These are phyloP conservation scores for Colistium nudipinnis DNA, from an alignment of 2,113 vertebrate genomes.

Conservation along the genomic window DNA sequence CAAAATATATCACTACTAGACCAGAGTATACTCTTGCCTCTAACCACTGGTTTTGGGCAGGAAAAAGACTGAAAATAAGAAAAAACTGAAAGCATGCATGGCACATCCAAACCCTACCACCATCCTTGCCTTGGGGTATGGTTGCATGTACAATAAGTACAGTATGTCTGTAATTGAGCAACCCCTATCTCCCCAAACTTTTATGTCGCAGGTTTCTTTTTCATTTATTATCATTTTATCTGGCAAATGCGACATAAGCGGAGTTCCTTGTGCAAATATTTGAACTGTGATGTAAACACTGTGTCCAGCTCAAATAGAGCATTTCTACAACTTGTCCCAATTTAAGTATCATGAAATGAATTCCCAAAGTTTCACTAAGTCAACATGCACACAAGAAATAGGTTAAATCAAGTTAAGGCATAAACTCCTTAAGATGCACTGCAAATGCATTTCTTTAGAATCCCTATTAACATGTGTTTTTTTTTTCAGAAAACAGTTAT, in stretches of 20 bases:
- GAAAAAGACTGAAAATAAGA: slow-evolving; percentile 53
- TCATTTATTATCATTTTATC: slow-evolving; percentile 21
- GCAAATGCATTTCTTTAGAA: slow-evolving; percentile 1
- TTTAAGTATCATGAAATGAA: slow-evolving; percentile 7
- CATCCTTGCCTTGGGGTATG: slow-evolving; percentile 37
- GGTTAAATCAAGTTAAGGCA: slow-evolving; percentile 25
- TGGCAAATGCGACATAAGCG: slow-evolving; percentile 29
- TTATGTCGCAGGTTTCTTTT: no score
- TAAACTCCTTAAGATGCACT: slow-evolving; percentile 10
- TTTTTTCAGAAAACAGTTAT: background rate
- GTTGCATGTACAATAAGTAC: slow-evolving; percentile 27
- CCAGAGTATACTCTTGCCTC: slow-evolving; percentile 51
- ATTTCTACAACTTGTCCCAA: slow-evolving; percentile 13
- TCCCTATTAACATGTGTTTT: background rate
- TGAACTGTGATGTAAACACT: slow-evolving; percentile 24
- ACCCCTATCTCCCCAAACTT: background rate
- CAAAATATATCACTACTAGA: slow-evolving; percentile 64
- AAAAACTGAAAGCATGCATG: slow-evolving; percentile 73
- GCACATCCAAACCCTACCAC: slow-evolving; percentile 62
- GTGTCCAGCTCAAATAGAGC: slow-evolving; percentile 8
- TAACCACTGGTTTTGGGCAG: slow-evolving; percentile 56
- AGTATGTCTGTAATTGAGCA: slow-evolving; percentile 35
- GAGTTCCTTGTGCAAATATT: slow-evolving; percentile 57
- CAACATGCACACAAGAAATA: slow-evolving; percentile 54
- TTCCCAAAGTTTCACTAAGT: slow-evolving; percentile 15